These are phyloP conservation scores for Lithophane ornitopus DNA, from an alignment of 2,888 invertebrate species.

Conservation along the genomic window DNA sequence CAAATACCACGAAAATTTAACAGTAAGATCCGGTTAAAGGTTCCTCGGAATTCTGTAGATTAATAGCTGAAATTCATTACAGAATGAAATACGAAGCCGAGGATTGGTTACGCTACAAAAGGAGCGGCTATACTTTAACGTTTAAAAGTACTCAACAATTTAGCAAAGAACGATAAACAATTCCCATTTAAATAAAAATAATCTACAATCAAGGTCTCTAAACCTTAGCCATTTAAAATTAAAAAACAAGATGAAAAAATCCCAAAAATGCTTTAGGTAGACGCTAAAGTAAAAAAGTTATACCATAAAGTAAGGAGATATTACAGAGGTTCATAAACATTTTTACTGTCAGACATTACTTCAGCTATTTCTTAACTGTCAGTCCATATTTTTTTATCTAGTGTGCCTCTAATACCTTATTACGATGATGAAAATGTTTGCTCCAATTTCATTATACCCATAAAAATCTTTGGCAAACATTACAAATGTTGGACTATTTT, in stretches of 20 bases:
- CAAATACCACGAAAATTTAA: slow-evolving; percentile 12
- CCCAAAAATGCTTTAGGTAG: not conserved
- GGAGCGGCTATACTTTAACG: slow-evolving; percentile 29
- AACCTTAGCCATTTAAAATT: not conserved
- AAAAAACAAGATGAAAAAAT: slow-evolving; percentile 2
- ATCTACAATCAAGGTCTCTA: not conserved
- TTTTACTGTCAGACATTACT: slow-evolving; percentile 54
- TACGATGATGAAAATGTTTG: slow-evolving; percentile 26
- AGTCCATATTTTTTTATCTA: slow-evolving; percentile 40
- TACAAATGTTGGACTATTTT: not conserved
- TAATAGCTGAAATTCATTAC: slow-evolving; percentile 41
- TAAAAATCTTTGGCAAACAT: slow-evolving; percentile 30
- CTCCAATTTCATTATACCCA: slow-evolving; percentile 27
- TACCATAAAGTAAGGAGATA: slow-evolving; percentile 37
- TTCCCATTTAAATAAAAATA: not conserved
- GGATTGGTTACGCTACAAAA: slow-evolving; percentile 46
- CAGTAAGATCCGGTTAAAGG: slow-evolving; percentile 1
- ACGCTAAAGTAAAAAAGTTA: slow-evolving; percentile 45
- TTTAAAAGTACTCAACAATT: slow-evolving; percentile 21
- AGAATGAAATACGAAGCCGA: slow-evolving; percentile 26
- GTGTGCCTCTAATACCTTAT: slow-evolving; percentile 36
- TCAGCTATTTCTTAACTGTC: slow-evolving; percentile 49
- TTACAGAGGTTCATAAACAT: slow-evolving; percentile 50
- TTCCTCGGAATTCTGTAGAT: slow-evolving; percentile 14
- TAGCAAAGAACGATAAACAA: not conserved